Conservation (phyloP, 2,113 vertebrate genomes). For the Brachionichthys hirsutus region DNA sequence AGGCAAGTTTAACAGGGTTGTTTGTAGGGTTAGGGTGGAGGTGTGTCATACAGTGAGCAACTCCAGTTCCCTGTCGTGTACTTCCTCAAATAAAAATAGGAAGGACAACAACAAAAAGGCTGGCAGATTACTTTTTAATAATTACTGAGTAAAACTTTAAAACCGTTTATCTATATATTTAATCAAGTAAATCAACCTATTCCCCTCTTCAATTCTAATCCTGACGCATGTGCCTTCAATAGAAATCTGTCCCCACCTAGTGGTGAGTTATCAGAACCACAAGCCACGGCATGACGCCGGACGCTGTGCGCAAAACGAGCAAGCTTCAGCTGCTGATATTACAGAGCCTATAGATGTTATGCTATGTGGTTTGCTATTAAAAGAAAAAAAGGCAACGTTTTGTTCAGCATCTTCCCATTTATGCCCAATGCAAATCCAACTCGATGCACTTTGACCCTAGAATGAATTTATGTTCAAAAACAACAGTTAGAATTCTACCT, state of each 20-base stretch:
- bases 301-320: no score
- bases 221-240: background rate
- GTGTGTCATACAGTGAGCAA: no score
- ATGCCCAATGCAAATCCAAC: slow-evolving; percentile 1
- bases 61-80: background rate
- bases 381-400: slow-evolving; percentile 1
- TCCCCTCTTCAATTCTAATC: no score
- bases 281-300: background rate
- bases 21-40: no score
- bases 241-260: slow-evolving; percentile 51
- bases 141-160: background rate
- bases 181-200: background rate
- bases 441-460: background rate
- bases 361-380: slow-evolving; percentile 3
- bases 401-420: slow-evolving; percentile 9
- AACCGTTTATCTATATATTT: background rate
- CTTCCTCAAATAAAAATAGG: background rate
- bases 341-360: slow-evolving; percentile 2
- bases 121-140: background rate
- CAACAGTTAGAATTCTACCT: slow-evolving; percentile 15
- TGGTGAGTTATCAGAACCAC: slow-evolving; percentile 43
- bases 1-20: no score
- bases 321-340: slow-evolving; percentile 6
- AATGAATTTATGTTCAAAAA: slow-evolving; percentile 13
- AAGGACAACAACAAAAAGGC: background rate